Conservation (phyloP, 2,797 vertebrate species). For the Pseudochaenichthys georgianus region DNA sequence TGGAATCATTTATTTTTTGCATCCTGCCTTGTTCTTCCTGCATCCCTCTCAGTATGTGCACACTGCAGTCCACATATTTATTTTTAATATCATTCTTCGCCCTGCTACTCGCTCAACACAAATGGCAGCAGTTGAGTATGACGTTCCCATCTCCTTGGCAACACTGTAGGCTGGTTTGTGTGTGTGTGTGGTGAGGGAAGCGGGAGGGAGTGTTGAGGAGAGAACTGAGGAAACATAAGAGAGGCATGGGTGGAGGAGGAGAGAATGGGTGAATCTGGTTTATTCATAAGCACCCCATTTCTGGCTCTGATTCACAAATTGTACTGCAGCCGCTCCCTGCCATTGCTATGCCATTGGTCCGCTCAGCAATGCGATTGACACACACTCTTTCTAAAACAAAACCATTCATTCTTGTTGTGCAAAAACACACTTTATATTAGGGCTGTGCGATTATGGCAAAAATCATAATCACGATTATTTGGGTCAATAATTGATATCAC, state of each 20-base stretch:
- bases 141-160: conserved; percentile 84
- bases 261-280: conserved; percentile 58
- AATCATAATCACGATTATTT: no score
- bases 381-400: conserved; percentile 42
- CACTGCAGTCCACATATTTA: conserved; percentile 66
- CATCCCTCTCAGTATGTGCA: conserved; percentile 34
- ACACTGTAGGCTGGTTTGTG: conserved; percentile 68
- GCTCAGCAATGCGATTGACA: conserved; percentile 32
- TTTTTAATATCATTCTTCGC: conserved; percentile 74
- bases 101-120: conserved; percentile 64
- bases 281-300: conserved; percentile 73
- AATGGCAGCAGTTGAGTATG: conserved; percentile 82
- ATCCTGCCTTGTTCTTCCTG: conserved; percentile 13
- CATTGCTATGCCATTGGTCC: conserved; percentile 13
- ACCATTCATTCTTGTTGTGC: conserved; percentile 32
- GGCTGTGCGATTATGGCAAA: no score
- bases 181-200: conserved; percentile 29
- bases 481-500: no score
- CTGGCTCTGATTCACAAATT: conserved; percentile 55
- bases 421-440: conserved; percentile 4
- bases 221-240: conserved; percentile 40
- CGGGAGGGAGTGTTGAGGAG: conserved; percentile 37
- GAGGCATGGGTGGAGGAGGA: conserved; percentile 46
- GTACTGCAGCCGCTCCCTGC: conserved; percentile 40
- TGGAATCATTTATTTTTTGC: conserved; percentile 5